Evolutionary conservation across 2,888 invertebrate species (phyloP), one percentile per base, ranked within the genome.

Genomic region (Dendrolimus houi): DNA sequence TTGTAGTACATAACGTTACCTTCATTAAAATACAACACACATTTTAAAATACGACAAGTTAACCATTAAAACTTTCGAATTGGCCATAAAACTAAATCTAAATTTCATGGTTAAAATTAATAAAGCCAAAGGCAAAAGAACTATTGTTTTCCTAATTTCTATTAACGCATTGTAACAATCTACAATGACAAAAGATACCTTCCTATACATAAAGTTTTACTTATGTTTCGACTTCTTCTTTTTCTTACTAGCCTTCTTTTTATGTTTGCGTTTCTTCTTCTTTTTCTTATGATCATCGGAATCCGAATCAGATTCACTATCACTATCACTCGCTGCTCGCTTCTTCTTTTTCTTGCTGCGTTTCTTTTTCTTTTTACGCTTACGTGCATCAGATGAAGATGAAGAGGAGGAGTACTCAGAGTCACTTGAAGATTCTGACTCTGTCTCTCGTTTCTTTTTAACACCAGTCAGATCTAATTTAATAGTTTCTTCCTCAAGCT

Each of bases 181-280:
- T 47, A 47, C 47, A 12, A 47, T 12, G 47, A 47, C 8, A 3
- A 29, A 41, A 8, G 14, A 52, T 55, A 41, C 52, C 52, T 10
- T 17, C 54, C 10, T 54, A 47, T 7, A 12, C 10, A 47, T 29
- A n/a, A 52, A 29, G 10, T 54, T 55, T 76, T 81, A 88, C 80
- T 89, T 89, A 77, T 89, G 87, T 71, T 89, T 90, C 62, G 93
- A 92, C 80, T 95, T 95, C 79, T 94, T 95, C 85, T 94, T 95
- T 78, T 95, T 95, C 75, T 94, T 94, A 68, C 92, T 90, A 41
- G 93, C 92, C 69, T 93, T 94, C 70, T 93, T 94, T 86, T 93
- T 94, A 78, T 93, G 93, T 69, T 93, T 93, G 64, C 92, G 93
- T 74, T 94, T 94, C 76, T 94, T 94, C 68, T 93, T 93, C 75